Evolutionary conservation across 2,113 vertebrate genomes (phyloP), one percentile per base, ranked within the genome.

Genomic region (Nothoprocta pentlandii): DNA sequence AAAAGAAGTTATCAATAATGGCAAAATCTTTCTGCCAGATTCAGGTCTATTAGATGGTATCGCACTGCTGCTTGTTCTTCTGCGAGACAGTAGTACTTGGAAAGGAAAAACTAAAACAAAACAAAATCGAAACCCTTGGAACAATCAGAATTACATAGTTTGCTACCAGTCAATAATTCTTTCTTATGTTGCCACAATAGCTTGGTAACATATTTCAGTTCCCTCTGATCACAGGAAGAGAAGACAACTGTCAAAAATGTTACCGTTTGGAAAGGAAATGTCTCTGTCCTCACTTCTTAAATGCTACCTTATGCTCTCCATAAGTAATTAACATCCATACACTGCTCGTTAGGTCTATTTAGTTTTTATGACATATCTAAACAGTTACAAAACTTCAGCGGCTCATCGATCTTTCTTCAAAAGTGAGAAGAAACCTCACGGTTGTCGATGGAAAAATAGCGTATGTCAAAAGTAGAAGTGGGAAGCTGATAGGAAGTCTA

Each of bases 51-150:
- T 58, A 83, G 86, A 71, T 25, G 80, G 47, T 92, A 51, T 64
- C 91, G 20, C 89, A 53, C 76, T 71, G n/a, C 73, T 97, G 30
- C 80, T 93, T 93, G 77, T 90, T 79, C 77, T 96, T 87, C 78
- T 92, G 58, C 94, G 84, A 92, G 94, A 46, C 5, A 79, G 39
- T 73, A 89, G 53, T n/a, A 80, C 3, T 69, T 69, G 49, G 61
- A 95, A 82, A 86, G 25, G 80, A 90, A 83, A 91, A 91, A 78
- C 17, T 44, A 44, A 49, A 47, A 47, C 46, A 61, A 34, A 26
- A 39, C 36, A 34, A n/a, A 61, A 64, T 47, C 56, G 44, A 80
- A 32, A 95, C 90, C 73, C 58, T 39, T 85, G 62, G 95, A 97
- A 91, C 69, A 82, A 80, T 88, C 73, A 90, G 42, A 89, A 62